A percentile compares a stretch with the other conserved stretches of the same genome.
Evolutionary conservation across 2,797 vertebrate species (phyloP).

Genomic region (Enteromius paludinosus): DNA sequence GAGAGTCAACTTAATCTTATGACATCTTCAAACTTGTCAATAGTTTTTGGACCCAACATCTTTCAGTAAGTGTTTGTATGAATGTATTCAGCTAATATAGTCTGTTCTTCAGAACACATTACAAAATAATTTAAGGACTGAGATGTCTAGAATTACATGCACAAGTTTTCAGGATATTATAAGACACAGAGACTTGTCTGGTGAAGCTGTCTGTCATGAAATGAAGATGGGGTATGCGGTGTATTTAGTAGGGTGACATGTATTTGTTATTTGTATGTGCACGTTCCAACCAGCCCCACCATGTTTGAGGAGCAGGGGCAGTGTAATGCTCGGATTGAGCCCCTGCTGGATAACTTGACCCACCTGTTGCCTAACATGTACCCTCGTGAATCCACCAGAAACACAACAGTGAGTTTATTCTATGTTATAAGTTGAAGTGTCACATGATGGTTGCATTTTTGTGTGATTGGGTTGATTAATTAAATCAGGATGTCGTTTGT

Average conservation of each 20-base stretch:
- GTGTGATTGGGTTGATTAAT: neutral
- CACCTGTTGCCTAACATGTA: constrained; percentile 4
- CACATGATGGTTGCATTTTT: neutral
- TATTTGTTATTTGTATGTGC: neutral
- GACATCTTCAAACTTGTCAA: neutral
- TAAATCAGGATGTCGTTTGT: neutral
- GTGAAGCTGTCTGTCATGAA: neutral
- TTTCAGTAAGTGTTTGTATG: neutral
- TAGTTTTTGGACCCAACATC: constrained; percentile 24
- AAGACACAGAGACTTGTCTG: neutral
- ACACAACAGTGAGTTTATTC: constrained; percentile 1
- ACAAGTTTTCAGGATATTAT: too few relatives aligned
- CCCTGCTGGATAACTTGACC: neutral
- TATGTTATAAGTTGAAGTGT: neutral
- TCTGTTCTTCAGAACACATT: neutral
- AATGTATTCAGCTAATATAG: neutral
- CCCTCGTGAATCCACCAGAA: neutral
- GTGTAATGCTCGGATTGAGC: neutral
- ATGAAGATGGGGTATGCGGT: neutral
- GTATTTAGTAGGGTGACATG: neutral
- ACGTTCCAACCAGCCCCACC: neutral
- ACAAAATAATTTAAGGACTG: neutral
- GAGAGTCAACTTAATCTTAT: neutral
- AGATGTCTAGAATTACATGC: neutral
- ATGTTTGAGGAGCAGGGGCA: neutral